These are phyloP conservation scores for Apostichopus leukothele DNA, from an alignment of 53 echinoderm and acorn worm genomes.

Conservation along the genomic window DNA sequence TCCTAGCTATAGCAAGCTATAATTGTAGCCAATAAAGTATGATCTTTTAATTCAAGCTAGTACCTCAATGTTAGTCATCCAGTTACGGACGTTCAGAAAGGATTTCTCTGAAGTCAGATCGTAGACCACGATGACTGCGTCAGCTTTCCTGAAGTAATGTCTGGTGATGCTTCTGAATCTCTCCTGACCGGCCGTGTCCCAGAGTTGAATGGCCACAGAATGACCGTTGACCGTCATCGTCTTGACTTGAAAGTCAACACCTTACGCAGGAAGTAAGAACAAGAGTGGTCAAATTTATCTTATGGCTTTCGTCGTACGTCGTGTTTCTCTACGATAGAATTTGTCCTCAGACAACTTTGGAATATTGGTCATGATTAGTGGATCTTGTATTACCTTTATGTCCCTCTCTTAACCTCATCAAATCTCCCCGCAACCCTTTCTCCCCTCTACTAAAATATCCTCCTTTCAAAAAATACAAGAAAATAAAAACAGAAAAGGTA, in stretches of 20 bases:
- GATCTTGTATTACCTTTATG: too few species aligned
- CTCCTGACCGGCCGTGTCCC: constrained; percentile 99
- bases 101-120: constrained; percentile 87
- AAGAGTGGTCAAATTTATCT: neutral
- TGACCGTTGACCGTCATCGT: constrained; percentile 69
- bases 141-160: constrained; percentile 96
- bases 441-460: too few species aligned
- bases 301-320: too few species aligned
- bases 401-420: too few species aligned
- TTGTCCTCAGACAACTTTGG: neutral
- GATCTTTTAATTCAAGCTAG: too few species aligned
- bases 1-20: too few species aligned
- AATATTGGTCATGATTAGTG: neutral
- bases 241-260: constrained; percentile 97
- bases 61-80: constrained; percentile 91
- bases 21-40: too few species aligned
- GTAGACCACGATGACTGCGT: constrained; percentile 87
- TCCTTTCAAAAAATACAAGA: too few species aligned
- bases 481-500: too few species aligned
- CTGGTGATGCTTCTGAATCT: constrained; percentile 93
- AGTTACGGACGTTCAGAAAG: constrained; percentile 85
- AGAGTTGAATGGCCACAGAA: constrained; percentile 86
- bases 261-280: constrained; percentile 34
- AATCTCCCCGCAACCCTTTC: too few species aligned
- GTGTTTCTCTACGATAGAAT: neutral